Conservation (phyloP, 2,113 vertebrate species). For the Isurus oxyrinchus region DNA sequence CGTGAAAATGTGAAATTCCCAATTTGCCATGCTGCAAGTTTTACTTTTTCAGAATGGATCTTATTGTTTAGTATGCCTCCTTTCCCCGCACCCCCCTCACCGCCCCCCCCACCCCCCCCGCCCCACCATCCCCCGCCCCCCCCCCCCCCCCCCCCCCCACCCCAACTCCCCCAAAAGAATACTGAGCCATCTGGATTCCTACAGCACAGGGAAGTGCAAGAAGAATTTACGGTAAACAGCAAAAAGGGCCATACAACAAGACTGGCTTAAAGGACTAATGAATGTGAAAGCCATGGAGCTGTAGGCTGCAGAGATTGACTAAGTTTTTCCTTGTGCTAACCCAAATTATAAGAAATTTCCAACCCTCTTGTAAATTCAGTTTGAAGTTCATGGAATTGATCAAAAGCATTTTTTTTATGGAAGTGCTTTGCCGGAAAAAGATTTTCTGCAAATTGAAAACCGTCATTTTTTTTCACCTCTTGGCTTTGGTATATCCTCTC, state of each 20-base stretch:
- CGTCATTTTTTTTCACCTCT: neutral
- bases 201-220: neutral
- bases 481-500: neutral
- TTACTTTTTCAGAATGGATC: neutral
- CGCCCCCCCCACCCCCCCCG: neutral
- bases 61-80: neutral
- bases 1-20: constrained; percentile 2
- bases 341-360: neutral
- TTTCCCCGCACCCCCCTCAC: too few relatives aligned
- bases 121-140: too few relatives aligned
- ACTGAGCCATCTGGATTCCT: neutral
- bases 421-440: neutral
- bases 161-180: neutral
- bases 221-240: neutral
- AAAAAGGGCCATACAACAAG: neutral
- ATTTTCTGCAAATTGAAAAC: neutral
- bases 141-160: neutral
- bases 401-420: neutral
- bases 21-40: neutral
- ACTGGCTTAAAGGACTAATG: neutral
- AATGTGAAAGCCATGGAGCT: neutral
- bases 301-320: neutral
- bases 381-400: neutral
- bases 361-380: neutral
- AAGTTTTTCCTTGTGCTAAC: neutral